phyloP scores from a whole-genome alignment of 2,888 invertebrate species.

The Amitus sp. region DNA sequence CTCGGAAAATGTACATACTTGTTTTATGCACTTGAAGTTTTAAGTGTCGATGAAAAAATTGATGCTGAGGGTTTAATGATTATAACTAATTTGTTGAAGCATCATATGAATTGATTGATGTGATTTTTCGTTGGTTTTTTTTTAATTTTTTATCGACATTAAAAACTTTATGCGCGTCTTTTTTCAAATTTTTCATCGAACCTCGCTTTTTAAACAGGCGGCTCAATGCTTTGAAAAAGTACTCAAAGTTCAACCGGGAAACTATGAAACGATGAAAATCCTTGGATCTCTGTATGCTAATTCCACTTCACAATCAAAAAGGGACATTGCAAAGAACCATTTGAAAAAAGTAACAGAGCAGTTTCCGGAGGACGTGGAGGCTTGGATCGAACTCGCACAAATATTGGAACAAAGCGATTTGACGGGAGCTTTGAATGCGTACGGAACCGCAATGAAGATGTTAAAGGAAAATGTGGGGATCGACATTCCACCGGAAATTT shows the following conservation, averaged over 20 bases:
- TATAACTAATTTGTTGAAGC: no score
- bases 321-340: conserved; percentile 93
- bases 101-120: no score
- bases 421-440: conserved; percentile 85
- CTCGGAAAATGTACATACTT: conserved; percentile 90
- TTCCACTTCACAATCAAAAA: conserved; percentile 86
- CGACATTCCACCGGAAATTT: conserved; percentile 96
- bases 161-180: no score
- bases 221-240: conserved; percentile 99
- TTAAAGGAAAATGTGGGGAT: conserved; percentile 92
- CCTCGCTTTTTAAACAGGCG: conserved; percentile 77
- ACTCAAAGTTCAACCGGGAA: conserved; percentile 94
- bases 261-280: conserved; percentile 99
- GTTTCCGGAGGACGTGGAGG: conserved; percentile 98
- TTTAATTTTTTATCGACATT: no score
- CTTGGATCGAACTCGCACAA: conserved; percentile 99
- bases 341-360: conserved; percentile 95
- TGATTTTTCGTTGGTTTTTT: no score
- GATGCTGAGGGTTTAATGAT: no score
- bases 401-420: conserved; percentile 96
- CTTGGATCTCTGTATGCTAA: conserved; percentile 96
- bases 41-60: background rate
- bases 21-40: conserved; percentile 47
- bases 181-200: no score
- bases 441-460: conserved; percentile 92